These are phyloP conservation scores for Metacarcinus magister DNA, from an alignment of 2,888 invertebrate species.

Conservation along the genomic window DNA sequence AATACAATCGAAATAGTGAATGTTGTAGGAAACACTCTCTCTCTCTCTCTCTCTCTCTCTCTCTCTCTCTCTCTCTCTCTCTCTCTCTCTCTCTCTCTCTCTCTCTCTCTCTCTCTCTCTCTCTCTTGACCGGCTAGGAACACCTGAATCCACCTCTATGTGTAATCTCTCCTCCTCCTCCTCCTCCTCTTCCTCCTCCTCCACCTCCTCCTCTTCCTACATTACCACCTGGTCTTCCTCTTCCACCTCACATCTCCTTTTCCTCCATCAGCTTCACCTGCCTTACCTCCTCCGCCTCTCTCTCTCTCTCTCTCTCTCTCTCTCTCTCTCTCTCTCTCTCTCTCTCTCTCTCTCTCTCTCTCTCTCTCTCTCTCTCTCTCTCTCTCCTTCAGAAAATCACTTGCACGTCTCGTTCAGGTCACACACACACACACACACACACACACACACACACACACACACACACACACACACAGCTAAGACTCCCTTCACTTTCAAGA, in stretches of 20 bases:
- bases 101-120: not conserved
- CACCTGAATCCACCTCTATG: no score
- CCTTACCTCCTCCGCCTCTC: no score
- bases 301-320: no score
- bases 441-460: not conserved
- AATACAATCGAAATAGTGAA: no score
- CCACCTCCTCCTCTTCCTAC: not conserved
- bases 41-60: not conserved
- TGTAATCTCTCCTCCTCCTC: not conserved
- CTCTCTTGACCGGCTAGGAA: not conserved
- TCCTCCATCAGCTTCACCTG: not conserved
- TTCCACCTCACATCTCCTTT: not conserved
- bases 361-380: not conserved
- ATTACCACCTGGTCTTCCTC: not conserved
- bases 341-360: no score
- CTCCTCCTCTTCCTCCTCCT: constrained; percentile 23
- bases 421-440: not conserved
- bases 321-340: no score
- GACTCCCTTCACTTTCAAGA: not conserved
- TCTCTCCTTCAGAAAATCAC: not conserved
- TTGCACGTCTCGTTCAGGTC: no score
- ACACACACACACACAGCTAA: constrained; percentile 14
- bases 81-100: not conserved
- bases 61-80: not conserved
- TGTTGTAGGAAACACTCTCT: not conserved